Percentiles rank a stretch among this genome's conserved stretches.
phyloP scores from a whole-genome alignment of 2,888 invertebrate genomes.

The Caenorhabditis wallacei region DNA sequence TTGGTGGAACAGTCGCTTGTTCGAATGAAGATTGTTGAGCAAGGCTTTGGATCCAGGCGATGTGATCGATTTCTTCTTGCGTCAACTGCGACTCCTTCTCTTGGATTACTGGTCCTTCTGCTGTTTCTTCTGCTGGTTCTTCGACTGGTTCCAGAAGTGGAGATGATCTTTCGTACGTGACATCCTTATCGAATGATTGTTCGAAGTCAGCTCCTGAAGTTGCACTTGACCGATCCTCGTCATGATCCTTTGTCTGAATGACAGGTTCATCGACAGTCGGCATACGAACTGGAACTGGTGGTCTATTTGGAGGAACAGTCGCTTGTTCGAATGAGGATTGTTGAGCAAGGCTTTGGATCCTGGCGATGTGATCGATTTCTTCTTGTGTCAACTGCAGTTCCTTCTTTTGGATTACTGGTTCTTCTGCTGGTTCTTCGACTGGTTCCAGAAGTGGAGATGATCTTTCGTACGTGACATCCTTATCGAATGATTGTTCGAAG shows the following conservation, averaged over 20 bases:
- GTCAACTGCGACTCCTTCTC: conserved; percentile 26
- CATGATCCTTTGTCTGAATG: not conserved
- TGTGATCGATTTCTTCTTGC: conserved; percentile 65
- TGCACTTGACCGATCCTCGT: conserved; percentile 48
- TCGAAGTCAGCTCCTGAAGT: conserved; percentile 55
- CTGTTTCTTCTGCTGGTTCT: conserved; percentile 4
- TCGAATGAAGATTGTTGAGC: conserved; percentile 54
- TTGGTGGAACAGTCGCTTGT: conserved; percentile 2
- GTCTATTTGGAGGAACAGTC: conserved; percentile 4
- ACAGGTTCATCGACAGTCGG: conserved; percentile 20
- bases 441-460: conserved; percentile 25
- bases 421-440: conserved; percentile 23
- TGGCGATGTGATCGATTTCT: conserved; percentile 67
- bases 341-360: conserved; percentile 55
- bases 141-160: conserved; percentile 19
- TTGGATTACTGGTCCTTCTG: not conserved
- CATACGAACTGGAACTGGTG: conserved; percentile 13
- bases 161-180: conserved; percentile 3
- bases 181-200: conserved; percentile 16
- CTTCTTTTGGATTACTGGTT: not conserved
- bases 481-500: conserved; percentile 32
- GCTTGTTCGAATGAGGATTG: conserved; percentile 61
- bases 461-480: conserved; percentile 6
- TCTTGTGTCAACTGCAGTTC: conserved; percentile 47
- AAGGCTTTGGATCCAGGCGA: conserved; percentile 53